Conservation (phyloP, 2,888 invertebrate genomes). For the Drosophila austrosaltans region DNA sequence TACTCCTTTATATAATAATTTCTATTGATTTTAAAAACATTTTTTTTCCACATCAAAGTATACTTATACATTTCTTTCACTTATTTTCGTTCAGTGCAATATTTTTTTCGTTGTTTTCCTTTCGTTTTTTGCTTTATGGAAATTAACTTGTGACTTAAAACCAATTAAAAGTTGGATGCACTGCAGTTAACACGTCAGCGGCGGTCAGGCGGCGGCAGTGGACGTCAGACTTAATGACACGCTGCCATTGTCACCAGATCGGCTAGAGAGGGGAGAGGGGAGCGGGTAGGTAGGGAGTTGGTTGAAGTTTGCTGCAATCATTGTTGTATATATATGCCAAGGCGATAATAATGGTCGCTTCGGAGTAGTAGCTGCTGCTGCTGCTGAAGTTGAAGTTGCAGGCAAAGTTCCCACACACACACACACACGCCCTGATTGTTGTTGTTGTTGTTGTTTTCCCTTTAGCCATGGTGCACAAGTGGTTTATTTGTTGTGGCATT, state of each 20-base stretch:
- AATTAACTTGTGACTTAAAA: slow-evolving; percentile 68
- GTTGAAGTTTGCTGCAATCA: background rate
- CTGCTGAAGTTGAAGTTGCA: slow-evolving; percentile 50
- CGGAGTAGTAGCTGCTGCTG: slow-evolving; percentile 17
- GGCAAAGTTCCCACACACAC: background rate
- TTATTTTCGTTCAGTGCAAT: slow-evolving; percentile 3
- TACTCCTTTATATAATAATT: too few species aligned
- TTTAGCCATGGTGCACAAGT: slow-evolving; percentile 59
- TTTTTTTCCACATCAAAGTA: background rate
- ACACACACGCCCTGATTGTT: slow-evolving; percentile 25
- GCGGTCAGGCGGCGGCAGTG: slow-evolving; percentile 50
- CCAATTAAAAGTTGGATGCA: slow-evolving; percentile 75
- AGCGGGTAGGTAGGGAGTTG: background rate
- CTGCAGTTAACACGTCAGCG: slow-evolving; percentile 75
- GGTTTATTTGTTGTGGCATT: slow-evolving; percentile 56
- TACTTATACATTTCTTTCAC: background rate
- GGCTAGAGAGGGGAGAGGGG: background rate
- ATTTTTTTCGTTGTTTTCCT: slow-evolving; percentile 4
- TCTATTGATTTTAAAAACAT: too few species aligned
- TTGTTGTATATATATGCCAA: slow-evolving; percentile 54
- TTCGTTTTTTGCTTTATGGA: slow-evolving; percentile 48
- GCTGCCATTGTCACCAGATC: slow-evolving; percentile 71
- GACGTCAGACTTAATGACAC: slow-evolving; percentile 66
- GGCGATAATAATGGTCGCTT: slow-evolving; percentile 45
- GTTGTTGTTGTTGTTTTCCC: slow-evolving; percentile 37